Evolutionary conservation across 2,113 vertebrate species (phyloP).

Genomic region (Lepus timidus): DNA sequence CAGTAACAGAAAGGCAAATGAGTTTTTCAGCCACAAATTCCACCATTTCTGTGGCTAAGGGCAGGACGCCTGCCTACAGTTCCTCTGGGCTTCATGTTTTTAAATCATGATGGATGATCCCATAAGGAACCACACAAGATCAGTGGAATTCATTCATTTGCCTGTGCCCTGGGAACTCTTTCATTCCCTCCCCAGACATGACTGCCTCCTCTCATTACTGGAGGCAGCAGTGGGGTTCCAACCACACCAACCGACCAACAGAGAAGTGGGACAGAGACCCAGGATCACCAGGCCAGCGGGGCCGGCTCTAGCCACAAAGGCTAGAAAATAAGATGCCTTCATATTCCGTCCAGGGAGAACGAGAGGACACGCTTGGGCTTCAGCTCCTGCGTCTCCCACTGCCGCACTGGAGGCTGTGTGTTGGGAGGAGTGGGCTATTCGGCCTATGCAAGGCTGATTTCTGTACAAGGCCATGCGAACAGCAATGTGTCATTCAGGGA

Average conservation of each 20-base stretch:
- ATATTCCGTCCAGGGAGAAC: fast-evolving
- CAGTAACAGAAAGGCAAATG: not conserved
- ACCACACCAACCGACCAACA: not conserved
- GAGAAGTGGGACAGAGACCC: not conserved
- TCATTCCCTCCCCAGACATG: constrained; percentile 19
- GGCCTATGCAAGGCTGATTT: not conserved
- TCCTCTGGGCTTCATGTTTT: constrained; percentile 61
- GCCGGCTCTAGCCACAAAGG: not conserved
- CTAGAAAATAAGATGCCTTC: not conserved
- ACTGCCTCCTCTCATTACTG: constrained; percentile 44
- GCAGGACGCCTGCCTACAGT: constrained; percentile 56
- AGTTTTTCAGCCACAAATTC: not conserved
- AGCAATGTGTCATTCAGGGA: not conserved
- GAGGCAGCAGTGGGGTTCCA: not conserved
- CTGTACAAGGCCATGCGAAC: constrained; percentile 12
- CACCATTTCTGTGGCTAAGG: not conserved
- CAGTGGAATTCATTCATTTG: constrained; percentile 81
- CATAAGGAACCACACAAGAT: constrained; percentile 78
- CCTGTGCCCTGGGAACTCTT: constrained; percentile 64
- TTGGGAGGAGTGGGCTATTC: not conserved
- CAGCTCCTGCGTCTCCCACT: not conserved
- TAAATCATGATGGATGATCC: constrained; percentile 83
- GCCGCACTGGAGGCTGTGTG: not conserved
- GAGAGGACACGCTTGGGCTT: not conserved
- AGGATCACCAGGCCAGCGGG: not conserved